phyloP scores from a whole-genome alignment of 2,888 invertebrate genomes.

The Cosmia pyralina region DNA sequence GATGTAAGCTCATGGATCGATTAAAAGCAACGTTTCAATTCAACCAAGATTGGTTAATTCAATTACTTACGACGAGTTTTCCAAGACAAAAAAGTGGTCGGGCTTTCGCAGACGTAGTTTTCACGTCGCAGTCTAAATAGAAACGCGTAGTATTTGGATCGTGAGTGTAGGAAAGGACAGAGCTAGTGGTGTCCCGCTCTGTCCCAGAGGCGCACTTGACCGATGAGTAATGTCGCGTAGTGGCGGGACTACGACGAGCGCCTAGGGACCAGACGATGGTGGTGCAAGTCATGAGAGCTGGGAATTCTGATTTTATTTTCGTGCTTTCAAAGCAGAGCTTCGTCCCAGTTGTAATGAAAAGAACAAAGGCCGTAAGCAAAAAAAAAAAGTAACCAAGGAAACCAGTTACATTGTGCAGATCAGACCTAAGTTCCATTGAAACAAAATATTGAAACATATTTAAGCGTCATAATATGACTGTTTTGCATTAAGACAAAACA shows the following conservation, averaged over 20 bases:
- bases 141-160: slow-evolving; percentile 52
- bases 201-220: slow-evolving; percentile 75
- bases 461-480: neutral
- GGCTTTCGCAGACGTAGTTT: slow-evolving; percentile 34
- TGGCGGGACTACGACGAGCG: slow-evolving; percentile 72
- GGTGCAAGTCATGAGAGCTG: slow-evolving; percentile 61
- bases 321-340: neutral
- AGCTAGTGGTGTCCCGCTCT: slow-evolving; percentile 59
- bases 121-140: slow-evolving; percentile 40
- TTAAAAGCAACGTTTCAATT: neutral
- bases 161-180: slow-evolving; percentile 44
- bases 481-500: too few relatives aligned
- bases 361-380: neutral
- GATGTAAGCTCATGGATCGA: neutral
- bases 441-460: neutral
- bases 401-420: too few relatives aligned
- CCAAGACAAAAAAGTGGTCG: slow-evolving; percentile 16
- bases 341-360: too few relatives aligned
- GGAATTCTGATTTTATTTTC: neutral
- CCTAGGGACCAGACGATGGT: slow-evolving; percentile 66
- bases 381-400: neutral
- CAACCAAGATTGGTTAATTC: neutral
- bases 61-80: neutral
- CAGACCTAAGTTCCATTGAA: neutral
- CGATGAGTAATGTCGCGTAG: slow-evolving; percentile 76